Evolutionary conservation across 2,113 vertebrate genomes (phyloP), one percentile per base, ranked within the genome.

Genomic region (Lethenteron reissneri): DNA sequence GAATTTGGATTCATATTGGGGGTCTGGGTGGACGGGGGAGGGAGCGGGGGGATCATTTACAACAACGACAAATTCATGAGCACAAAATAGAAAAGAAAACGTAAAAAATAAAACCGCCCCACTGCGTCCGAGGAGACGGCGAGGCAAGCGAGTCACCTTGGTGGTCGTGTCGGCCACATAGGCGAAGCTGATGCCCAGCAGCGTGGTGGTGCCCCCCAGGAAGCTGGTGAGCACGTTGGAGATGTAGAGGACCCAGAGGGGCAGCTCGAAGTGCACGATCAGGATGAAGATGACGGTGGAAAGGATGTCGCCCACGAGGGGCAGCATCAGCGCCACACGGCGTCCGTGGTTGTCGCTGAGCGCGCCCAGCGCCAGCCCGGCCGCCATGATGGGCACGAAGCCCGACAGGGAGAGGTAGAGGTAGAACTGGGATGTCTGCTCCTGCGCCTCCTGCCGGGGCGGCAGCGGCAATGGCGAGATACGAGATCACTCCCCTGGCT

Each of bases 111-210:
- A 41, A 41, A 41, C 4, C 41, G 41, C 41, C 41, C 41, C 41
- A 41, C 41, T 5, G 41, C 41, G 41, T 41, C 41, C 41, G 41
- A 41, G 5, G 41, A 41, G 41, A 41, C 5, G 5, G 41, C 41
- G 41, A 41, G 5, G 5, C 41, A 41, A 41, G 41, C 64, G 64
- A 68, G 64, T 17, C 25, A 25, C 25, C 64, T 17, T 82, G 1
- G 83, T 78, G 56, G 85, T 88, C 19, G 84, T 74, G 21, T 97
- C 92, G 1, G 87, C 87, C 71, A 95, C 78, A 58, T 89, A 96
- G 70, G 92, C 85, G 72, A 92, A 90, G 73, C 84, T 85, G 70
- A 87, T 90, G 2, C 90, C 90, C 3, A 90, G 76, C 69, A 99
- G 84, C 2, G 92, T 87, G 11, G 84, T 84, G 2, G 82, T 58